Percentiles rank a stretch among this genome's conserved stretches.
These are phyloP conservation scores for Etheostoma cragini DNA, from an alignment of 2,113 vertebrate genomes.

Conservation along the genomic window DNA sequence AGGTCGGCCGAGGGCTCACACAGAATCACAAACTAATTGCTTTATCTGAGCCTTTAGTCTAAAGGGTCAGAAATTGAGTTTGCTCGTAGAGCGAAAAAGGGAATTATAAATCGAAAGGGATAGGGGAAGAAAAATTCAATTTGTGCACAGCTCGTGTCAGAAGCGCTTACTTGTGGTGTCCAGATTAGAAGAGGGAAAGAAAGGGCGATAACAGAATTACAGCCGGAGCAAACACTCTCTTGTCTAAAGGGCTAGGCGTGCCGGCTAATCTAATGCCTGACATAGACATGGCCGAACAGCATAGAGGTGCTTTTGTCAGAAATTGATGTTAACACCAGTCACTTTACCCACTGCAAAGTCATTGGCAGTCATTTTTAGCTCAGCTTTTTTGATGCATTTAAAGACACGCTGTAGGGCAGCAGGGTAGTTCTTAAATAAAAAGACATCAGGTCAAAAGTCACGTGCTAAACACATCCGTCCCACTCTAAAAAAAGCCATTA, in stretches of 20 bases:
- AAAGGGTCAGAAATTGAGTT: conserved; percentile 80
- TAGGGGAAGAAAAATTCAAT: conserved; percentile 78
- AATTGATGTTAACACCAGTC: conserved; percentile 55
- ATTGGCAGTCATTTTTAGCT: conserved; percentile 2
- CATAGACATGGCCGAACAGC: conserved; percentile 44
- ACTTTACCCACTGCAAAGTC: conserved; percentile 9
- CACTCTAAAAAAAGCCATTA: not conserved
- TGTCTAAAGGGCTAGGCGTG: conserved; percentile 66
- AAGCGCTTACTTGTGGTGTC: conserved; percentile 74
- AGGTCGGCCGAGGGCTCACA: conserved; percentile 58
- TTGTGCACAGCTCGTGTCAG: conserved; percentile 77
- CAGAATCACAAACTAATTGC: conserved; percentile 76
- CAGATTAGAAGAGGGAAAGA: conserved; percentile 70
- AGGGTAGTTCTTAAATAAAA: not conserved
- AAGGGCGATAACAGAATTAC: conserved; percentile 71
- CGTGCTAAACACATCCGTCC: not conserved
- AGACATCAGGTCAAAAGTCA: not conserved
- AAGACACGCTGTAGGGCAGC: not conserved
- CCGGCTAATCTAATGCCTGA: conserved; percentile 73
- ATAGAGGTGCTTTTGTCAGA: conserved; percentile 43
- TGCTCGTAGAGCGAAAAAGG: conserved; percentile 62
- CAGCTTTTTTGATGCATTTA: not conserved
- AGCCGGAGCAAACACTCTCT: conserved; percentile 70
- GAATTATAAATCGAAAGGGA: conserved; percentile 78
- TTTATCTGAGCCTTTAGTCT: conserved; percentile 79